Evolutionary conservation across 2,888 invertebrate species (phyloP).

Genomic region (Pyrrhosoma nymphula): DNA sequence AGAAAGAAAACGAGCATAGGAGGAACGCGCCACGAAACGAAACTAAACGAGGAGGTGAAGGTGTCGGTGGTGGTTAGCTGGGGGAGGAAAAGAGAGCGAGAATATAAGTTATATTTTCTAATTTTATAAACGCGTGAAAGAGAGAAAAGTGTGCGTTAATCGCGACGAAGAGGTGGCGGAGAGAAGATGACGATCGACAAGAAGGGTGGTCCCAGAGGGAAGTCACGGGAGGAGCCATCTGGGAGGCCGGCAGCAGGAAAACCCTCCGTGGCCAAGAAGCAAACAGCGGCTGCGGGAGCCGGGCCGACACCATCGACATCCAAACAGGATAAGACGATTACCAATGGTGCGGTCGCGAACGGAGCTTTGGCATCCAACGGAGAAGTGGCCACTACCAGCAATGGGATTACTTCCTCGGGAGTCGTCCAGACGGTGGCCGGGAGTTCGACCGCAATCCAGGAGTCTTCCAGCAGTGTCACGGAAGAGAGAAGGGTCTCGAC

Average conservation of each 20-base stretch:
- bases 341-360: slow-evolving; percentile 29
- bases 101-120: slow-evolving; percentile 1
- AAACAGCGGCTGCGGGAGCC: background rate
- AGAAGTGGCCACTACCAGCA: slow-evolving; percentile 40
- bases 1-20: background rate
- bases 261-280: slow-evolving; percentile 63
- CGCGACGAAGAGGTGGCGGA: background rate
- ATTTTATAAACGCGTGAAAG: background rate
- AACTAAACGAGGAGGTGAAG: background rate
- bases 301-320: slow-evolving; percentile 28
- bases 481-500: slow-evolving; percentile 52
- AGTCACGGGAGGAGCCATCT: slow-evolving; percentile 23
- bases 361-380: slow-evolving; percentile 47
- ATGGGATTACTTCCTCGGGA: slow-evolving; percentile 5
- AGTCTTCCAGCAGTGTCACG: slow-evolving; percentile 53
- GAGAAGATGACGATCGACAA: slow-evolving; percentile 57
- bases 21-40: background rate
- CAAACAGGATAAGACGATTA: background rate
- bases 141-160: background rate
- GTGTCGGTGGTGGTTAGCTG: background rate
- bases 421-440: slow-evolving; percentile 42
- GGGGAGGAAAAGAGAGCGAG: background rate
- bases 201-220: slow-evolving; percentile 39
- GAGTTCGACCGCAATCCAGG: slow-evolving; percentile 20
- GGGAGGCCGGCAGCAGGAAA: slow-evolving; percentile 67